Evolutionary conservation across 2,888 invertebrate species (phyloP), one percentile per base, ranked within the genome.

Genomic region (Dolomedes plantarius): DNA sequence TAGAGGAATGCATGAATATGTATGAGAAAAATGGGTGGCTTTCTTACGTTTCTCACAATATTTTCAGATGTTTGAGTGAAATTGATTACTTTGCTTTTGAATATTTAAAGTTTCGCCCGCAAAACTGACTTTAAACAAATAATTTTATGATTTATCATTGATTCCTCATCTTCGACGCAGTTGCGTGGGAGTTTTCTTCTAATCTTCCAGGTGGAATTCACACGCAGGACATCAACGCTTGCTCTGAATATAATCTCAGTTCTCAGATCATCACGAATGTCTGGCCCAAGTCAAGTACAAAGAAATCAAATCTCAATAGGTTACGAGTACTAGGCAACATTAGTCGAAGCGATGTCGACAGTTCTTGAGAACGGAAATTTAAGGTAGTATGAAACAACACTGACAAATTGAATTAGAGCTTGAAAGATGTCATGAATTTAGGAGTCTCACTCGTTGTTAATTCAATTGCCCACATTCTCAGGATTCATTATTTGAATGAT

Each of bases 221-320:
- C 68, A 68, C 62, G 73, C 46, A 39, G 41, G 67, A 71, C 46
- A 67, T 77, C 76, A 77, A 68, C 68, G 68, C 71, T 67, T 46
- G 32, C 46, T 31, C 64, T 16, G 23, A 23, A 56, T 5, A 23
- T 1, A 23, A 73, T 50, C 50, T 73, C 28, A 7, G 13, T 23
- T 23, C 7, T 2, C 16, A 32, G 65, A 73, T 73, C 46, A 72
- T 73, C 65, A 64, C 80, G 73, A 73, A 80, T 6, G n/a, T 67
- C 50, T 56, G 41, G 41, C 67, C 67, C 46, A 71, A 32, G 80
- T 73, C 73, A 80, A 29, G 27, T 67, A 65, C 73, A 32, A 80
- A 80, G 80, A 80, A 80, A 80, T 67, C 80, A 73, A 72, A 46
- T 41, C 65, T 46, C 28, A 36, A 23, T 2, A 56, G 23, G 23